These are phyloP conservation scores for Hermaeophaga mercurialis DNA, from an alignment of 2,888 invertebrate species.

Conservation along the genomic window DNA sequence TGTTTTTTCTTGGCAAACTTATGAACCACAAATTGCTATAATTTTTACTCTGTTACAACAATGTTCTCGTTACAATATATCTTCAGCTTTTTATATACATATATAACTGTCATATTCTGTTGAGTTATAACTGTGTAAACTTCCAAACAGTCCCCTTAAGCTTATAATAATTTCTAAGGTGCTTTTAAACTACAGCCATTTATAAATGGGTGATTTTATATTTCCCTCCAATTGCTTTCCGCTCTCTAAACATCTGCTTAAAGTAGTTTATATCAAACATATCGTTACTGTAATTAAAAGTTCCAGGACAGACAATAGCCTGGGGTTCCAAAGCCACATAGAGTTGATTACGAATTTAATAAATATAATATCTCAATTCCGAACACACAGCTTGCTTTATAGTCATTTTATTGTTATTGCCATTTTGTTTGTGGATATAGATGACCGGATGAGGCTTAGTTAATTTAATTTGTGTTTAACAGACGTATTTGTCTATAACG, in stretches of 20 bases:
- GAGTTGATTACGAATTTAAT: conserved; percentile 18
- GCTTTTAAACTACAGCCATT: conserved; percentile 3
- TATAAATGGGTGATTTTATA: conserved; percentile 7
- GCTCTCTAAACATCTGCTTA: background rate
- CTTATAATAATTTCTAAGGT: background rate
- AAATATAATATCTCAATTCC: conserved; percentile 22
- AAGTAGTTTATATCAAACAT: conserved; percentile 15
- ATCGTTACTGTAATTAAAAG: conserved; percentile 22
- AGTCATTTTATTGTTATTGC: conserved; percentile 17
- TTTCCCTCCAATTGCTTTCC: background rate
- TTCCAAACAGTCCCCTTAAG: background rate
- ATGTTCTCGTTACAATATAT: too few relatives aligned
- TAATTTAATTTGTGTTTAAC: too few relatives aligned
- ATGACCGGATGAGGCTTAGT: too few relatives aligned
- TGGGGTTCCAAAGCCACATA: conserved; percentile 12
- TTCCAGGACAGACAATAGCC: conserved; percentile 18
- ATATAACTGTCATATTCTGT: too few relatives aligned
- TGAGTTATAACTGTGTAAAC: background rate
- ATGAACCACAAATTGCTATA: too few relatives aligned
- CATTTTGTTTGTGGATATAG: conserved; percentile 10
- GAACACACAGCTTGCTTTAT: conserved; percentile 22
- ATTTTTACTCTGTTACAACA: too few relatives aligned
- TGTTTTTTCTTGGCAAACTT: too few relatives aligned
- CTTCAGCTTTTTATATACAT: too few relatives aligned
- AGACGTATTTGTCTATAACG: too few relatives aligned